A percentile compares a stretch with the other conserved stretches of the same genome.
phyloP scores from a whole-genome alignment of 1,140 invertebrate species.

The Andricus grossulariae region DNA sequence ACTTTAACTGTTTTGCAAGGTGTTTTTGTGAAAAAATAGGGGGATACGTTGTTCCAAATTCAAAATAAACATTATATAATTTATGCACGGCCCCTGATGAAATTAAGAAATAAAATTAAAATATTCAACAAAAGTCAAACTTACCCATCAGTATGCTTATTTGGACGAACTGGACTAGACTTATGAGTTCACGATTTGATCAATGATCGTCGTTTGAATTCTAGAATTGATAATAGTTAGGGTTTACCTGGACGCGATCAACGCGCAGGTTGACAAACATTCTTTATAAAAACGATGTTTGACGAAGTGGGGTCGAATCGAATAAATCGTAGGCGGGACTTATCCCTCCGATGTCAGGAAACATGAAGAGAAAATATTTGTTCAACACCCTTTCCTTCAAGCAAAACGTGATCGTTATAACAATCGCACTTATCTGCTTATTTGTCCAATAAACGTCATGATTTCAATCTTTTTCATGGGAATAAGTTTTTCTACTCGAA shows the following conservation, averaged over 20 bases:
- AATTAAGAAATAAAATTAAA: background rate
- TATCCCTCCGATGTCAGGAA: conserved; percentile 31
- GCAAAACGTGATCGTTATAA: conserved; percentile 14
- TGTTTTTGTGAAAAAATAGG: too few relatives aligned
- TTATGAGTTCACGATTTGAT: conserved; percentile 2
- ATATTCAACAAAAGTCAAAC: background rate
- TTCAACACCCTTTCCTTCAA: conserved; percentile 24
- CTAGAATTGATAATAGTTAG: background rate
- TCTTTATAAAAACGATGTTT: conserved; percentile 20
- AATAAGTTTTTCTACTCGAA: background rate
- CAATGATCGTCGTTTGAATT: conserved; percentile 2
- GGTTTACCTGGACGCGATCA: background rate
- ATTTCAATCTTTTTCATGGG: conserved; percentile 5
- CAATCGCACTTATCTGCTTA: conserved; percentile 1
- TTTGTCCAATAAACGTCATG: conserved; percentile 8
- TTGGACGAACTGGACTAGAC: background rate
- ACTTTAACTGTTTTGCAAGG: too few relatives aligned
- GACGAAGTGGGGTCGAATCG: background rate
- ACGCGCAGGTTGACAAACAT: conserved; percentile 18
- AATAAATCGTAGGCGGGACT: background rate
- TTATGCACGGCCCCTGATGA: too few relatives aligned
- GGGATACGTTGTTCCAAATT: background rate
- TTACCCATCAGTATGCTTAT: background rate
- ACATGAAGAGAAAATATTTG: conserved; percentile 38
- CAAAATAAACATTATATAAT: too few relatives aligned